Conservation (phyloP, 2,113 vertebrate genomes). For the Azemiops feae region DNA sequence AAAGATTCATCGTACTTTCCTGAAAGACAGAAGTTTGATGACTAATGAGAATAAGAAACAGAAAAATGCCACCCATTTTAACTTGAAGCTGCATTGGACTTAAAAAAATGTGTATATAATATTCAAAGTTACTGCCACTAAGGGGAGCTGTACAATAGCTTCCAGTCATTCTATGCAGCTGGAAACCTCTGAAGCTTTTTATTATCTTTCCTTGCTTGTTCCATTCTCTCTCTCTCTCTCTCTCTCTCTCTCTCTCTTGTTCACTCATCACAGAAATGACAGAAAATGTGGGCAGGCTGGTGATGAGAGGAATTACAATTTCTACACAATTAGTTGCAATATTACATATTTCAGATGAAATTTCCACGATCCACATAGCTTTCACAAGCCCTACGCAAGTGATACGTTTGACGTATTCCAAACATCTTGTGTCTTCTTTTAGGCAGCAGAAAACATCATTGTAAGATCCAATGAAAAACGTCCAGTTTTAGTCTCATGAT, state of each 20-base stretch:
- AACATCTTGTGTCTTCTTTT: not conserved
- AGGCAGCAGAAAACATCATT: not conserved
- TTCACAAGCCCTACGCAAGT: not conserved
- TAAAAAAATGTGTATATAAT: not conserved
- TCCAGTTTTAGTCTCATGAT: too few relatives aligned
- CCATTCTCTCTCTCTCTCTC: not conserved
- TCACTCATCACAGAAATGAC: not conserved
- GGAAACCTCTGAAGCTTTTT: constrained; percentile 16
- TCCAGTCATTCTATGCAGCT: not conserved
- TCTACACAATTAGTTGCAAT: not conserved
- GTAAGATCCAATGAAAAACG: not conserved
- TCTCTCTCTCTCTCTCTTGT: not conserved
- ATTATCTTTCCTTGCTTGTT: not conserved
- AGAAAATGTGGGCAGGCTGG: not conserved
- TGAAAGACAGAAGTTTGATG: not conserved
- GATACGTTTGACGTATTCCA: not conserved
- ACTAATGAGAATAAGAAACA: not conserved
- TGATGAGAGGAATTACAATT: not conserved
- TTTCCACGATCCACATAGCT: not conserved
- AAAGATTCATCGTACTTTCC: not conserved
- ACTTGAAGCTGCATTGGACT: not conserved
- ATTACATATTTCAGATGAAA: not conserved
- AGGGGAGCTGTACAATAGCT: constrained; percentile 17
- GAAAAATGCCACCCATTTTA: not conserved
- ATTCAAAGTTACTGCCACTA: constrained; percentile 6